Percentiles rank a stretch among this genome's conserved stretches.
Conservation (phyloP, 2,113 vertebrate genomes). For the Strix uralensis region DNA sequence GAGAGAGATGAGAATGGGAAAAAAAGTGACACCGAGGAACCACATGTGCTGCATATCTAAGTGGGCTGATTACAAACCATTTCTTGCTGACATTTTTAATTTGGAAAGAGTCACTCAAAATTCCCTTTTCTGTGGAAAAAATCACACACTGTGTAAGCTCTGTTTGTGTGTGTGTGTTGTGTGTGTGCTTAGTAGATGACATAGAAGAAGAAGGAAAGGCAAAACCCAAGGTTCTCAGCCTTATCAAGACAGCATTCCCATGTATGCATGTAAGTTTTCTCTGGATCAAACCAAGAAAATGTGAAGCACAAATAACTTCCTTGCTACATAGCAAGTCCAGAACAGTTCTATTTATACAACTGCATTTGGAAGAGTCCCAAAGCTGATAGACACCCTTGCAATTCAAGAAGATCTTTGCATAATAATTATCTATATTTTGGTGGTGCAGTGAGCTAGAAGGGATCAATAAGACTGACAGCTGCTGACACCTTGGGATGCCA, state of each 20-base stretch:
- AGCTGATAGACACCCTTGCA: not conserved
- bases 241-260: not conserved
- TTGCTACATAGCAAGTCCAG: not conserved
- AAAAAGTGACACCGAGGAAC: not conserved
- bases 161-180: not conserved
- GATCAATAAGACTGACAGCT: constrained; percentile 28
- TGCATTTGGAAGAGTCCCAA: constrained; percentile 26
- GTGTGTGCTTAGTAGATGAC: not conserved
- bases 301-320: not conserved
- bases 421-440: constrained; percentile 23
- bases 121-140: not conserved
- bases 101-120: not conserved
- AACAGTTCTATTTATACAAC: constrained; percentile 11
- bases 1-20: not conserved
- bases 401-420: constrained; percentile 25
- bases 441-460: not conserved
- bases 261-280: not conserved
- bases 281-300: not conserved
- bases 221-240: not conserved
- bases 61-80: not conserved
- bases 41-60: not conserved
- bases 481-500: not conserved
- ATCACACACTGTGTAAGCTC: not conserved
- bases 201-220: not conserved
- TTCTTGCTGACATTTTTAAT: not conserved